phyloP scores from a whole-genome alignment of 2,113 vertebrate genomes.

The Pedetes capensis region DNA sequence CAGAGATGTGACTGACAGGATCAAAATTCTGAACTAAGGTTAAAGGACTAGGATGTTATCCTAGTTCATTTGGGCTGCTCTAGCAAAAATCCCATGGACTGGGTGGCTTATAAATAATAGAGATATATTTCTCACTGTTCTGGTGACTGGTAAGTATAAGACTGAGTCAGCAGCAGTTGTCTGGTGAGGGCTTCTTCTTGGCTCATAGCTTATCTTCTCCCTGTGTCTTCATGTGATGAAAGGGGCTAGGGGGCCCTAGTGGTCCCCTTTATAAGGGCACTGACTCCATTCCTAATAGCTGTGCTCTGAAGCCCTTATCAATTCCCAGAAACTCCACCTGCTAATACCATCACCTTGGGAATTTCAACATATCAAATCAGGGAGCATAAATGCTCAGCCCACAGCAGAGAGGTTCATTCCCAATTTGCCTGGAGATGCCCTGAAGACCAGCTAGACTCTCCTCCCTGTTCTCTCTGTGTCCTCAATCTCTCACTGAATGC shows the following conservation, averaged over 20 bases:
- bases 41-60: not conserved
- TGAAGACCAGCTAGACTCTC: not conserved
- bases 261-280: not conserved
- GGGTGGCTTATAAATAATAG: not conserved
- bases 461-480: not conserved
- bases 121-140: not conserved
- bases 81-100: not conserved
- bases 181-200: not conserved
- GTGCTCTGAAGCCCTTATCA: too few species aligned
- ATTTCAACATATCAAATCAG: not conserved
- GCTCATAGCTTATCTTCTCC: not conserved
- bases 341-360: not conserved
- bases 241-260: not conserved
- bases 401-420: not conserved
- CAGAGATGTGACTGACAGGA: not conserved
- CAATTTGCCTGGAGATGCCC: not conserved
- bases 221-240: not conserved
- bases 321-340: not conserved
- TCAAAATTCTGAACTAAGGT: not conserved
- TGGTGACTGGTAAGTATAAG: not conserved
- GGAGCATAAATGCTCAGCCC: not conserved
- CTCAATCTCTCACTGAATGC: not conserved
- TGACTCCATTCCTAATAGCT: too few species aligned
- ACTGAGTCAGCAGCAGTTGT: not conserved
- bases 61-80: not conserved